Base-by-base conservation (phyloP, 1,140 invertebrate genomes). In the Drosophila nigrodunni region DNA sequence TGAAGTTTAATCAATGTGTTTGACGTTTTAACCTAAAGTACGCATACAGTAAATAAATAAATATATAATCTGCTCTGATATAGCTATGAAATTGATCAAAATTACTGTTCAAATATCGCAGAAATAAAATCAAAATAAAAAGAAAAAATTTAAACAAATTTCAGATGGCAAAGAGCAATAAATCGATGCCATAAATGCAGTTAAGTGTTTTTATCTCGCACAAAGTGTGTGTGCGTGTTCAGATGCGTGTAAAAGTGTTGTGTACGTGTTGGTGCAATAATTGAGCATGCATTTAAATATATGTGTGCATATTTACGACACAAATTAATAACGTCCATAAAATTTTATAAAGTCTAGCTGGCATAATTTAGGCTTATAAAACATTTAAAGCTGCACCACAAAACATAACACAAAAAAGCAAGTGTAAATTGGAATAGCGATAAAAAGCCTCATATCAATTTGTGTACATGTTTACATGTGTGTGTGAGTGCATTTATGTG, bases 251-350 rank as follows among this genome's bases (percentile, higher is more conserved):
- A 6, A 5, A 30, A 4, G 25, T 30, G 25, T 30, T 46, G 44
- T 37, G 61, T 30, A n/a, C 30, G 55, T 60, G 18, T 52, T 34
- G 44, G 15, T 30, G 43, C 50, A 21, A 62, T 85, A 78, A 85
- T 81, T 85, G 82, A 62, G 82, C 82, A 71, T 58, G 54, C 78
- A 86, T 78, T 76, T 61, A 80, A 81, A 81, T 87, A 70, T 71
- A 73, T 21, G 69, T 52, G 4, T 6, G 13, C 52, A 71, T 35
- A 67, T 55, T 34, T 46, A 15, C 25, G 25, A 30, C 30, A 81
- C 70, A 80, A 75, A 85, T 86, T 64, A 70, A 69, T 78, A 73
- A 61, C 60, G 44, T 64, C 65, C 62, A 59, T 74, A 73, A 62
- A 76, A 68, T 61, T 62, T 30, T 58, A 65, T 44, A 86, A 47